Evolutionary conservation across 2,888 invertebrate species (phyloP), one percentile per base, ranked within the genome.

Genomic region (Torymus texanus): DNA sequence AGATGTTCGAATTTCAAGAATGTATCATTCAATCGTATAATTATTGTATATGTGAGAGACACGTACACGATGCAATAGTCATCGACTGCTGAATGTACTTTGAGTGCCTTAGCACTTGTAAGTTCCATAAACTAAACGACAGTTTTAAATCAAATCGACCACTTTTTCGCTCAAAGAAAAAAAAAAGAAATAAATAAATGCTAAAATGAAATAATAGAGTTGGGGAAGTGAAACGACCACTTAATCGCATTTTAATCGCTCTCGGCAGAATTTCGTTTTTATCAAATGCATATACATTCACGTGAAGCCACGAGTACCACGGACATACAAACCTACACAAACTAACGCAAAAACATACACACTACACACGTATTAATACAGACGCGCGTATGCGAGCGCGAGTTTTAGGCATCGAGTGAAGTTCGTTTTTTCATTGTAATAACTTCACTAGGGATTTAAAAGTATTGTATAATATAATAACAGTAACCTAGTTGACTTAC

Each of bases 61-160:
- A 66, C 61, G 73, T 76, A 81, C 75, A 79, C 68, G 78, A 73
- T 73, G 68, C 76, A 81, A 81, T 79, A 81, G 81, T 75, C 78
- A 81, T 78, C 70, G 75, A 81, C 75, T 81, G 75, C 75, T 75
- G 68, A 66, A 85, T 86, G 85, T 88, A 86, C 86, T 87, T 87
- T 81, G 84, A 87, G 87, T 88, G 87, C 87, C 87, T 88, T 88
- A 88, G 88, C 88, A 88, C 87, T 87, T 84, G 84, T 84, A 84
- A 87, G 83, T 82, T 84, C 81, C 79, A 75, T 81, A 82, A 72
- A 79, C 68, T 67, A 72, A 79, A 65, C 16, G 21, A 80, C 58
- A 75, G 55, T 67, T 70, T 72, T 77, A 78, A 79, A 81, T 81
- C 74, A 78, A 82, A 80, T 75, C 55, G 78, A 78, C 75, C 72